Conservation (phyloP, 2,113 vertebrate genomes). For the Poeciliopsis prolifica region DNA sequence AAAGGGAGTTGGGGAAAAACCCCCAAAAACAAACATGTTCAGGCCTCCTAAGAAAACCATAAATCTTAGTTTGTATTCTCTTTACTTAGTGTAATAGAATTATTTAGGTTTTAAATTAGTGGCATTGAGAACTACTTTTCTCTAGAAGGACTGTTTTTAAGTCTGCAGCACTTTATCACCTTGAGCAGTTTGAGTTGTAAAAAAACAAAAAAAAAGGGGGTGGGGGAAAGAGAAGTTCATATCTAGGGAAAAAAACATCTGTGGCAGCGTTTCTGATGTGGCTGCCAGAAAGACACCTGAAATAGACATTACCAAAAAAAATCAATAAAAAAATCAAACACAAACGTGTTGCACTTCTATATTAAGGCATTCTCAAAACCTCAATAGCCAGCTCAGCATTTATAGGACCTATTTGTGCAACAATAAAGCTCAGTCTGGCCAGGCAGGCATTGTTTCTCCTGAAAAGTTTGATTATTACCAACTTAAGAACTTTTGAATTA, state of each 20-base stretch:
- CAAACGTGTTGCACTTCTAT: constrained; percentile 45
- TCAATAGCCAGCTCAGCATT: constrained; percentile 42
- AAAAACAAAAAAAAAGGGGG: constrained; percentile 38
- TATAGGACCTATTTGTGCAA: constrained; percentile 55
- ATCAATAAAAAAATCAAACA: constrained; percentile 39
- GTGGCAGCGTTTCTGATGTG: constrained; percentile 60
- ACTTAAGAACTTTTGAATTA: constrained; percentile 41
- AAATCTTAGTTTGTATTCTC: not conserved
- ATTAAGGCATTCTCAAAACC: constrained; percentile 64
- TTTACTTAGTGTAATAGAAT: not conserved
- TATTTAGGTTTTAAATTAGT: constrained; percentile 34
- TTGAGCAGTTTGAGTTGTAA: constrained; percentile 51
- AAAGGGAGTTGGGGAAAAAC: constrained; percentile 19
- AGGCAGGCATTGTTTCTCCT: constrained; percentile 39
- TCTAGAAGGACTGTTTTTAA: constrained; percentile 16
- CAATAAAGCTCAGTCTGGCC: constrained; percentile 27
- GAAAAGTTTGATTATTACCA: constrained; percentile 15
- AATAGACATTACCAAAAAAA: constrained; percentile 69
- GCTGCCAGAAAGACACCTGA: constrained; percentile 73
- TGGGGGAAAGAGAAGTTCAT: not conserved
- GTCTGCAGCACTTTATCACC: constrained; percentile 39
- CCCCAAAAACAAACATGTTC: constrained; percentile 7
- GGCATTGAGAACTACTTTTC: constrained; percentile 23
- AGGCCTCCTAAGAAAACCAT: constrained; percentile 15
- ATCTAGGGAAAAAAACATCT: constrained; percentile 45